Percentiles rank a stretch among this genome's conserved stretches.
phyloP scores from a whole-genome alignment of 1,140 invertebrate genomes.

The Hyles vespertilio region DNA sequence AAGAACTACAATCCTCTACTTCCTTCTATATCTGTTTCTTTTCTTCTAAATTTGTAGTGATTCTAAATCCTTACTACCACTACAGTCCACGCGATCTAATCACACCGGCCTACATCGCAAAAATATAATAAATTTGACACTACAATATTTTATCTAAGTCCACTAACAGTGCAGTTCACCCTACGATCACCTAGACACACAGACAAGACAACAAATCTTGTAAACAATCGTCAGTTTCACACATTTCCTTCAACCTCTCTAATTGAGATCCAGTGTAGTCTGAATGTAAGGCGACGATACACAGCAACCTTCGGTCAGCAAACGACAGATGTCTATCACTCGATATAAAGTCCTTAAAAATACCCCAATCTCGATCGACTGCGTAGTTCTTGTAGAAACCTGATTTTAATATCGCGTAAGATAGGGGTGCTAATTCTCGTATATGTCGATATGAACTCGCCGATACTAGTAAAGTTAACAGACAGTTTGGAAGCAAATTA shows the following conservation, averaged over 20 bases:
- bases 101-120: no score
- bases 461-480: slow-evolving; percentile 54
- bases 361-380: slow-evolving; percentile 27
- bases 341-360: slow-evolving; percentile 37
- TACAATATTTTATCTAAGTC: no score
- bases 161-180: background rate
- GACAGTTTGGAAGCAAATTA: slow-evolving; percentile 47
- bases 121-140: no score
- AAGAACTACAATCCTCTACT: no score
- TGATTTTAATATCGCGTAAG: slow-evolving; percentile 40
- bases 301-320: slow-evolving; percentile 59
- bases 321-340: slow-evolving; percentile 43
- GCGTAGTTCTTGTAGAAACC: slow-evolving; percentile 37
- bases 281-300: slow-evolving; percentile 61
- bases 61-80: no score
- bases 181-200: slow-evolving; percentile 12
- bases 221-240: slow-evolving; percentile 46
- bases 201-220: slow-evolving; percentile 55
- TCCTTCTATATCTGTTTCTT: no score
- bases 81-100: no score
- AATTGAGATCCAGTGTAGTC: slow-evolving; percentile 54
- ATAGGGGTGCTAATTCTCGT: slow-evolving; percentile 38
- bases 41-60: no score
- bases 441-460: slow-evolving; percentile 57
- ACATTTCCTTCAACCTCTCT: slow-evolving; percentile 59